Base-by-base conservation (phyloP, 1,140 invertebrate genomes). In the Hylyphantes graminicola region DNA sequence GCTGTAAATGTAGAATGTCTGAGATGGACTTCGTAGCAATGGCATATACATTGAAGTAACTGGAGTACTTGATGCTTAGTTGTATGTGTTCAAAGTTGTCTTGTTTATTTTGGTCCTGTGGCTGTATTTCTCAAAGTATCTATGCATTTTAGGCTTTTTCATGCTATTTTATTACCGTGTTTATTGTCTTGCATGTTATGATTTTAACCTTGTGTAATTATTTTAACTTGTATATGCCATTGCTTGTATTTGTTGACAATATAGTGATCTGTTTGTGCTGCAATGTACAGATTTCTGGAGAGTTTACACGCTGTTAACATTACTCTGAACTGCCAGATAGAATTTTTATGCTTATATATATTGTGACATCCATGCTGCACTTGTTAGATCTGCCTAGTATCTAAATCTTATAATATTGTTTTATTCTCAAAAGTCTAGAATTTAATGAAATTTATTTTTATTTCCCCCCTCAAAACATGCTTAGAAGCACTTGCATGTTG, bases 331-430 rank as follows among this genome's bases (percentile, higher is more conserved):
- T 81, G 65, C 79, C 79, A 81, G 79, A 35, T 72, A 81, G 67
- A 68, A 74, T 35, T 81, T 81, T 81, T 81, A 81, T 73, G 79
- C 79, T 81, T 70, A 35, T 35, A 35, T 35, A 35, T 65, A 79
- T 65, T 70, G 77, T 51, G 55, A 78, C 50, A 68, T 65, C 68
- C 57, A 63, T 81, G 79, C 79, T 81, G 72, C 68, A 72, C 79
- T 81, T 73, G 68, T 81, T 81, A 81, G 79, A 81, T 81, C 79
- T 81, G 79, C 72, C 68, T 81, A 63, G 68, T 73, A 55, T 51
- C 54, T 15, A 21, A 63, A 70, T 54, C 53, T 12, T 53, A 77
- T 51, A 80, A 9, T 72, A 72, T 80, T 53, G 21, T 51, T 79
- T 77, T 80, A 53, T 55, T 73, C 72, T 67, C 6, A 15, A n/a